Evolutionary conservation across 2,113 vertebrate species (phyloP).

Genomic region (Malurus elegans): DNA sequence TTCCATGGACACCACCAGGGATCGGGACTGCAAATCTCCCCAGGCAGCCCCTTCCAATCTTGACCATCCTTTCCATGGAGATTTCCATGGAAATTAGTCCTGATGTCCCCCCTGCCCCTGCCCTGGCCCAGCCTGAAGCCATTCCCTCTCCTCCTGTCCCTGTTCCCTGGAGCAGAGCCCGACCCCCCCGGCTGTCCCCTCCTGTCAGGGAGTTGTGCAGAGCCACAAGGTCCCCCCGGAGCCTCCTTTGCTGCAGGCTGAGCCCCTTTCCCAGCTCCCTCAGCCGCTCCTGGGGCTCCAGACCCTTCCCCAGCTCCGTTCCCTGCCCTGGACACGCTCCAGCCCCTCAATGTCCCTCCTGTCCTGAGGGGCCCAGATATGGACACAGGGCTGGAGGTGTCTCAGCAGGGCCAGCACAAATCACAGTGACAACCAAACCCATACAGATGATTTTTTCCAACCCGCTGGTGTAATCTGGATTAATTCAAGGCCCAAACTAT

Average conservation of each 20-base stretch:
- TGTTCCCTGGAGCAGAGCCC: background rate
- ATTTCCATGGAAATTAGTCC: background rate
- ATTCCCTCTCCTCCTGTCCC: background rate
- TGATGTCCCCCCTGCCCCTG: rapidly evolving
- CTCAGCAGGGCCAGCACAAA: background rate
- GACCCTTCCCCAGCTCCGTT: background rate
- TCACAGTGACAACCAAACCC: background rate
- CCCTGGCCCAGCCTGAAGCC: background rate
- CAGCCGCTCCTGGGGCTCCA: background rate
- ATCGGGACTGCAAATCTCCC: rapidly evolving
- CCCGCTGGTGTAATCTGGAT: background rate
- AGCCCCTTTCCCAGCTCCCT: background rate
- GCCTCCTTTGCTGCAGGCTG: background rate
- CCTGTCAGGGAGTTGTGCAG: background rate
- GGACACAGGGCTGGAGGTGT: background rate
- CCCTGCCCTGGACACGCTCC: background rate
- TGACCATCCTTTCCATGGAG: rapidly evolving
- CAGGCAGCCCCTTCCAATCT: background rate
- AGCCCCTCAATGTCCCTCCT: background rate
- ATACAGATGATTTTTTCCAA: background rate
- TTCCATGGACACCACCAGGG: background rate
- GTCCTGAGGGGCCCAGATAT: background rate
- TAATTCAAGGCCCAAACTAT: background rate
- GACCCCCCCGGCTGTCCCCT: background rate
- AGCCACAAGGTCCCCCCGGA: background rate